Base-by-base conservation (phyloP, 2,797 vertebrate genomes). In the Melanotaenia maccullochi region DNA sequence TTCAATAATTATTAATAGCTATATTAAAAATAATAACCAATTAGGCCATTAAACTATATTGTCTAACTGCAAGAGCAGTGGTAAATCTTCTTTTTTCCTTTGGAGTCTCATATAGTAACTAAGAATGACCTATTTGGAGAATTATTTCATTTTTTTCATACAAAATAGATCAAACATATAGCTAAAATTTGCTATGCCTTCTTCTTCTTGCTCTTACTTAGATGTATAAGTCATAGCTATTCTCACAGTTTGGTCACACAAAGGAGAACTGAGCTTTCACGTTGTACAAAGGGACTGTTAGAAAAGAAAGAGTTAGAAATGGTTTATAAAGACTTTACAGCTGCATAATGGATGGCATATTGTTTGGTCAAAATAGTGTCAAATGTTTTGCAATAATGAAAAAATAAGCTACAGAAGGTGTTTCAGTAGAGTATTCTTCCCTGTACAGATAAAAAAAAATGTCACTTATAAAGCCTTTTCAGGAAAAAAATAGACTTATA, bases 1-100 rank as follows among this genome's bases (percentile, higher is more conserved):
- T 81, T 91, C 57, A 87, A 89, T 89, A 79, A 84, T 89, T 90
- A 60, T 69, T 72, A 82, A 90, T 89, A 87, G 83, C 87, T 47
- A n/a, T 9, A 42, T 13, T 16, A n/a, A 47, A 1, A 8, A 18
- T 1, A n/a, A 47, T 47, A 5, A 20, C 3, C 18, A 20, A 9
- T 8, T 47, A 20, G 7, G 18, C 2, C 61, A 76, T 65, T 44
- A 72, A 81, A 82, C 81, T 80, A 82, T 87, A 83, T 75, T 84
- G 69, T 64, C 40, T 81, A 83, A 71, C 62, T 68, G 64, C 65
- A 74, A 67, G 16, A 18, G 38, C 20, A 44, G 5, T 1, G 16
- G 5, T 5, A 44, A 20, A 18, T 20, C 33, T 78, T 24, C 9
- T 49, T 75, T 73, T 75, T 73, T 66, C 71, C 25, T 36, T 8